Evolutionary conservation across 2,888 invertebrate genomes (phyloP).

Genomic region (Ornithoptera alexandrae): DNA sequence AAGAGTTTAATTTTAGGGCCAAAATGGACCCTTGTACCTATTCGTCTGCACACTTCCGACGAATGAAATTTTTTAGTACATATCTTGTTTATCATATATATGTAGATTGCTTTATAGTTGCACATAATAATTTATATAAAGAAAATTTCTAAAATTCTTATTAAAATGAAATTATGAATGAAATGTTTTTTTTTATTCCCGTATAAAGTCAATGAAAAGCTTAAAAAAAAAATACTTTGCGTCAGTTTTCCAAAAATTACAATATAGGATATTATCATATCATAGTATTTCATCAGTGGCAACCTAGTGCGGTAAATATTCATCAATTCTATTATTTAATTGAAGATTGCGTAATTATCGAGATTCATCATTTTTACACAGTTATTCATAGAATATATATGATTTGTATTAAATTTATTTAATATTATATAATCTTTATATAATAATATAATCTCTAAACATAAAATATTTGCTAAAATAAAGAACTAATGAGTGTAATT

Average conservation of each 20-base stretch:
- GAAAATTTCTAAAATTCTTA: not conserved
- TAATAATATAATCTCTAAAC: not conserved
- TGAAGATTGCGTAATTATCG: too few relatives aligned
- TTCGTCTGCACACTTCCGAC: not conserved
- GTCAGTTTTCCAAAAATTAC: not conserved
- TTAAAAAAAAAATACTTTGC: not conserved
- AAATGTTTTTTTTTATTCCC: not conserved
- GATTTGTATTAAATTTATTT: not conserved
- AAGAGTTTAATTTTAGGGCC: conserved; percentile 24
- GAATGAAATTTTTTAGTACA: not conserved
- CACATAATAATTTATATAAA: not conserved
- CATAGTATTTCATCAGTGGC: not conserved
- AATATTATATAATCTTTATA: not conserved
- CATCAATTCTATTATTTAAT: too few relatives aligned
- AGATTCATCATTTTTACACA: too few relatives aligned
- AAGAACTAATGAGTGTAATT: not conserved
- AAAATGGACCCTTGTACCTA: conserved; percentile 15
- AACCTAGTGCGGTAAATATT: not conserved
- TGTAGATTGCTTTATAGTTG: not conserved
- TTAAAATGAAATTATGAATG: not conserved
- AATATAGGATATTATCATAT: not conserved
- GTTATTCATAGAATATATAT: not conserved
- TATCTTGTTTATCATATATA: not conserved
- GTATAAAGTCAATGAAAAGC: not conserved
- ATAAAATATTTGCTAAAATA: not conserved